Base-by-base conservation (phyloP, 1,140 invertebrate species). In the Zaprionus camerounensis region DNA sequence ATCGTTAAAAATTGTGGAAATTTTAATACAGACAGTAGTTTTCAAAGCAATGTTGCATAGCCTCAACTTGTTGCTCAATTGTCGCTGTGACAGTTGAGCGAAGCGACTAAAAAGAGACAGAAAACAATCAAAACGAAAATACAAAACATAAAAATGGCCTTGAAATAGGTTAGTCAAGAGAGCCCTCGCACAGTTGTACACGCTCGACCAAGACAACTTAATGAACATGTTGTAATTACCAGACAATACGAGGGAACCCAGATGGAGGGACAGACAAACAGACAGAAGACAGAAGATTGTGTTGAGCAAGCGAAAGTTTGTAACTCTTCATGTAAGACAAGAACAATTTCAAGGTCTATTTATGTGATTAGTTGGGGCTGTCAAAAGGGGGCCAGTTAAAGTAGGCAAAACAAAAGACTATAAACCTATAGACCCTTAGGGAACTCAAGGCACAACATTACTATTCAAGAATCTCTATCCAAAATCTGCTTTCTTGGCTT, bases 191-290 rank as follows among this genome's bases (percentile, higher is more conserved):
- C 15, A 31, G 13, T 31, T 36, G n/a, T 55, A 24, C 11, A 57
- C 65, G 65, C 66, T 68, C 65, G 58, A 74, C 65, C 57, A 69
- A 62, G 65, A 74, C 71, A 36, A 62, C 58, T 74, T 74, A 74
- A 69, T 69, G 65, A 74, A 56, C 58, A 56, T 56, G 58, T 56
- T 69, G 65, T 62, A 74, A 74, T 74, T 69, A 69, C 57, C 5
- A 41, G 57, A 61, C 70, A 57, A 59, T 51, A 38, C 59, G 36
- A 64, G 26, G 46, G 56, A 34, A 58, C 17, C n/a, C 13, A 9
- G 36, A 28, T 57, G 20, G 2, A 67, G n/a, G 12, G 22, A 3
- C 5, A 26, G 44, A 53, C 44, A 51, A 11, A 28, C 59, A 51
- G 11, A 22, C 24, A 44, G 12, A 44, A 7, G 44, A 20, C 17